These are phyloP conservation scores for Hydrotaea diabolus DNA, from an alignment of 2,888 invertebrate species.

Conservation along the genomic window DNA sequence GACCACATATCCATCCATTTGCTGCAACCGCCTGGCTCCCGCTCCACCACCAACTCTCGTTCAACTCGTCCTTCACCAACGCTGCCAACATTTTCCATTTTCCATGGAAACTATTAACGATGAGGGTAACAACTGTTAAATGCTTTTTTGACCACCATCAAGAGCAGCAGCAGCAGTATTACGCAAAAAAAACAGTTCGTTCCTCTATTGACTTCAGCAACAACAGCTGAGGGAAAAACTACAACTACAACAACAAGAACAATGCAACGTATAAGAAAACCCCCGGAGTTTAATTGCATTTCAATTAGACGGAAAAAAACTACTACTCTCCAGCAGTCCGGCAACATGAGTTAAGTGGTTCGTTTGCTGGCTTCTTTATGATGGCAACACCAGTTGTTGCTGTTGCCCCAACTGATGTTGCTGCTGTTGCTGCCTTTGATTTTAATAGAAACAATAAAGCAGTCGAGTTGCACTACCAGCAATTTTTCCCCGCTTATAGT, in stretches of 20 bases:
- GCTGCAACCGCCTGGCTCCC: not conserved
- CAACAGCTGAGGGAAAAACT: not conserved
- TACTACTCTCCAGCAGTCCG: not conserved
- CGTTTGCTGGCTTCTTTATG: not conserved
- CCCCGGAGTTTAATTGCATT: conserved; percentile 60
- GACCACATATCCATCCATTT: conserved; percentile 12
- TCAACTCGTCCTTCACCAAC: too few species aligned
- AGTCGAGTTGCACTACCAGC: conserved; percentile 33
- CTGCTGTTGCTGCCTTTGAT: not conserved
- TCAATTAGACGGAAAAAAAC: conserved; percentile 50
- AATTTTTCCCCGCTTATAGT: too few species aligned
- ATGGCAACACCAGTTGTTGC: not conserved
- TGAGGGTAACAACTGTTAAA: conserved; percentile 58
- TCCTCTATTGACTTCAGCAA: not conserved
- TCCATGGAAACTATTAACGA: conserved; percentile 41
- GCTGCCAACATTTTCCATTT: too few species aligned
- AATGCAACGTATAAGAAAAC: conserved; percentile 23
- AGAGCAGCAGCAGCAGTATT: not conserved
- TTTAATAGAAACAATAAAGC: conserved; percentile 32
- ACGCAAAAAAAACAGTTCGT: not conserved
- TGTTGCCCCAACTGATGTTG: not conserved
- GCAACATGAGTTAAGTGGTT: conserved; percentile 5
- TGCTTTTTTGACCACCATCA: conserved; percentile 57
- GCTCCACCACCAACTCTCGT: too few species aligned
- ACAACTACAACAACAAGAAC: not conserved